Conservation (phyloP, 2,888 invertebrate genomes). For the Empis livida region DNA sequence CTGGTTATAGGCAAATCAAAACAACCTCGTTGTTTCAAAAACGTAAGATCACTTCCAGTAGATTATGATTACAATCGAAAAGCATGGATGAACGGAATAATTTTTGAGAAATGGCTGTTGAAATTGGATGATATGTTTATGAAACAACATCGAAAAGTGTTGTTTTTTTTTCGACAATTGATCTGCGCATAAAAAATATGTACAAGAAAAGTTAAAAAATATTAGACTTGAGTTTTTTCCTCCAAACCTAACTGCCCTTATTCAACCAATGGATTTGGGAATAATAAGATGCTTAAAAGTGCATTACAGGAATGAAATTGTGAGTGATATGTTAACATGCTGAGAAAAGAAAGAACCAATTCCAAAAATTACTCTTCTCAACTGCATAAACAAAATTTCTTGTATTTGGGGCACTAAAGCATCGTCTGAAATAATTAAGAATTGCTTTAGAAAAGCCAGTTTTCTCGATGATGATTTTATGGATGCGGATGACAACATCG, state of each 20-base stretch:
- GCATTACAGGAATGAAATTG: background rate
- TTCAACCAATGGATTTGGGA: background rate
- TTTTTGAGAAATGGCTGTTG: constrained; percentile 7
- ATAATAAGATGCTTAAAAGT: background rate
- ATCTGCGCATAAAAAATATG: background rate
- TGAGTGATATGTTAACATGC: background rate
- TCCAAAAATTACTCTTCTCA: background rate
- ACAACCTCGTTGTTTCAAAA: constrained; percentile 24
- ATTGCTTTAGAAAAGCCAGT: background rate
- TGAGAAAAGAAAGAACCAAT: background rate
- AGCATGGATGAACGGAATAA: constrained; percentile 18
- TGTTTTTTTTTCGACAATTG: constrained; percentile 1
- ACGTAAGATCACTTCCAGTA: constrained; percentile 17
- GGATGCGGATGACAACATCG: background rate
- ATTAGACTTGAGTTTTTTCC: background rate
- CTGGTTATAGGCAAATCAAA: constrained; percentile 23
- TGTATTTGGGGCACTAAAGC: background rate
- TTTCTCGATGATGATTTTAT: background rate
- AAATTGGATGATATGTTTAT: background rate
- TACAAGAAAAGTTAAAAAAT: background rate
- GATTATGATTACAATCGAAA: constrained; percentile 18
- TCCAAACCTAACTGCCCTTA: background rate
- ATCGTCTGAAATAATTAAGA: background rate
- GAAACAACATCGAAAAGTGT: constrained; percentile 4
- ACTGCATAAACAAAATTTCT: background rate